Evolutionary conservation across 2,797 vertebrate genomes (phyloP), one percentile per base, ranked within the genome.

Genomic region (Enteromius argenteus): DNA sequence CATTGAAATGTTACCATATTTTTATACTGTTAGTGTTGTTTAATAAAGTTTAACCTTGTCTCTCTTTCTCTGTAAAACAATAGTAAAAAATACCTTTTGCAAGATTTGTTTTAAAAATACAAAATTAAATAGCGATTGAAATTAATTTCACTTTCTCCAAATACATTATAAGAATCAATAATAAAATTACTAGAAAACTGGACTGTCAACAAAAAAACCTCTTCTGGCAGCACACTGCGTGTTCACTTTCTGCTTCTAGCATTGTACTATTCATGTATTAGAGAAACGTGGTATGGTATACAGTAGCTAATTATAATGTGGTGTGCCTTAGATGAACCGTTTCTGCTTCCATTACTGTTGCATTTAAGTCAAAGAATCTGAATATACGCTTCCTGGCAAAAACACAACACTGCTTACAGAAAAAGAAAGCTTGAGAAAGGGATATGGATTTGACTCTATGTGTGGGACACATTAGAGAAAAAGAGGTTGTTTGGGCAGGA

Each of bases 401-500:
- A 64, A 27, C 27, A 17, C 27, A 32, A 7, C 27, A 64, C 27
- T 32, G 27, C 60, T 64, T 64, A 8, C 27, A 32, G 60, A 32
- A 32, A 32, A 32, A 64, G 23, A 27, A 62, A 42, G 23, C 49
- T 66, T 71, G 39, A 60, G 51, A 72, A 39, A 64, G 39, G 75
- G n/a, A 77, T 37, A 39, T 39, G 37, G 53, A 49, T 32, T 39
- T n/a, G 58, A 77, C 35, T 42, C 53, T n/a, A 15, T 23, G 35
- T 53, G 46, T 42, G 37, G 74, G 23, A 64, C 64, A 56, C 56
- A 39, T 46, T 30, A 62, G 32, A 62, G 17, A 81, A 39, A 78
- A 39, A 66, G 51, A 56, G 53, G 60, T 27, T 84, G 78, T 39
- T 87, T 87, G 85, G 87, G 88, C 88, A 84, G 76, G 69, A 75